Percentiles rank a stretch among this genome's conserved stretches.
Evolutionary conservation across 1,140 invertebrate species (phyloP).

Genomic region (Venturia canescens): DNA sequence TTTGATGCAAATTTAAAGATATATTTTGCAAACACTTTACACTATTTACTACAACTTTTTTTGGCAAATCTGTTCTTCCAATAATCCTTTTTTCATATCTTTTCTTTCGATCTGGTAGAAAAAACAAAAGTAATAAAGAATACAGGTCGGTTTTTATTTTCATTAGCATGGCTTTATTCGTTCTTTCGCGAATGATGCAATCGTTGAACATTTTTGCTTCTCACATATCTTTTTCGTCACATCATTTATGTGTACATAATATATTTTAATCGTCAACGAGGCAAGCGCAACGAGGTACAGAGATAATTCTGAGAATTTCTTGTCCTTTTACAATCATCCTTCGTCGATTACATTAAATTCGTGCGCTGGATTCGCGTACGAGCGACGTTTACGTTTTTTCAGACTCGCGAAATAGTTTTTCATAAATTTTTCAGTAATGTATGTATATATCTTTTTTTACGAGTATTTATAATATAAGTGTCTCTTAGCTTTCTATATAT

Average conservation of each 20-base stretch:
- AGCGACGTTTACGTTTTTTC: not conserved
- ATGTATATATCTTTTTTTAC: not conserved
- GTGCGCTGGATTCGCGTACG: not conserved
- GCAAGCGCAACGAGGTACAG: constrained; percentile 43
- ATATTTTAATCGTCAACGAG: constrained; percentile 33
- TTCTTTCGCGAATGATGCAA: not conserved
- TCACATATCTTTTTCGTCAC: not conserved
- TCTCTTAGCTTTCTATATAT: not conserved
- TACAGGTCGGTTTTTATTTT: constrained; percentile 5
- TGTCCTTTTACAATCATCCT: not conserved
- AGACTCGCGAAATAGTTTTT: constrained; percentile 33
- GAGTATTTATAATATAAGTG: not conserved
- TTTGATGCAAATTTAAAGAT: not conserved
- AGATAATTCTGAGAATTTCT: not conserved
- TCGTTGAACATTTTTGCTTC: not conserved
- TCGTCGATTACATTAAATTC: not conserved
- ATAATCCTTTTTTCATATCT: not conserved
- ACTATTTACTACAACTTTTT: not conserved
- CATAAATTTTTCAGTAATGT: constrained; percentile 6
- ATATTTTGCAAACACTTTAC: not conserved
- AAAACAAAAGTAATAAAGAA: not conserved
- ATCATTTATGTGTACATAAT: not conserved
- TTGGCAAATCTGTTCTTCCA: constrained; percentile 1
- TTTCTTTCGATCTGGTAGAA: not conserved
- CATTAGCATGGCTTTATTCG: constrained; percentile 4